phyloP scores from a whole-genome alignment of 2,888 invertebrate species.

The Diploptera punctata region DNA sequence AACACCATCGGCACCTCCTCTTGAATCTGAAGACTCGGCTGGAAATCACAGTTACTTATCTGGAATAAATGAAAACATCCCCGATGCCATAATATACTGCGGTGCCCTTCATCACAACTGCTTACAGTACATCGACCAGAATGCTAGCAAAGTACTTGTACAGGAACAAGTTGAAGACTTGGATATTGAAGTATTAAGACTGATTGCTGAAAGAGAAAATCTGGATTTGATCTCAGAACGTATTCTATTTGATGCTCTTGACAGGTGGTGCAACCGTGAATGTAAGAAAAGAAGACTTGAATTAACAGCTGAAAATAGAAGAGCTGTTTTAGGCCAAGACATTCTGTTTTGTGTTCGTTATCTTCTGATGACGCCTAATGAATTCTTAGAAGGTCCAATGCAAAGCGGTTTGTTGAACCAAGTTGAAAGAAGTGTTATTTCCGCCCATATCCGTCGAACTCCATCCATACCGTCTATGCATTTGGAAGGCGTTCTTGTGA shows the following conservation, averaged over 20 bases:
- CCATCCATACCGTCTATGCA: slow-evolving; percentile 47
- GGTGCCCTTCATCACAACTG: slow-evolving; percentile 71
- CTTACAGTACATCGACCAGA: slow-evolving; percentile 65
- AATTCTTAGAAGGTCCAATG: slow-evolving; percentile 66
- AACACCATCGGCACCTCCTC: slow-evolving; percentile 44
- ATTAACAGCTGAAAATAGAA: slow-evolving; percentile 59
- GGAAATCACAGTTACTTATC: slow-evolving; percentile 48
- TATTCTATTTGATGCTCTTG: slow-evolving; percentile 59
- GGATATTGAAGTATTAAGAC: slow-evolving; percentile 66
- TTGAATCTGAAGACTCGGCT: background rate
- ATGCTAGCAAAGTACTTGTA: slow-evolving; percentile 61
- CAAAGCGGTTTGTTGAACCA: slow-evolving; percentile 61
- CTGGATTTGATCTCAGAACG: slow-evolving; percentile 68
- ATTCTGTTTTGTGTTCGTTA: slow-evolving; percentile 66
- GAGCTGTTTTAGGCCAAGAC: slow-evolving; percentile 57
- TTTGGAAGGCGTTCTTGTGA: slow-evolving; percentile 59
- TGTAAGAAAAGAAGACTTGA: slow-evolving; percentile 62
- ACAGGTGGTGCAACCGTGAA: slow-evolving; percentile 65
- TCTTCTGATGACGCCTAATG: slow-evolving; percentile 68
- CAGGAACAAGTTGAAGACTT: slow-evolving; percentile 68
- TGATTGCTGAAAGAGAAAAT: slow-evolving; percentile 71
- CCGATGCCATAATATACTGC: slow-evolving; percentile 59
- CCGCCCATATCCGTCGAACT: slow-evolving; percentile 46
- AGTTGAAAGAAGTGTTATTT: slow-evolving; percentile 56
- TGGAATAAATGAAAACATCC: slow-evolving; percentile 47